A percentile compares a stretch with the other conserved stretches of the same genome.
These are phyloP conservation scores for Sinosuthora webbiana DNA, from an alignment of 2,113 vertebrate species.

Conservation along the genomic window DNA sequence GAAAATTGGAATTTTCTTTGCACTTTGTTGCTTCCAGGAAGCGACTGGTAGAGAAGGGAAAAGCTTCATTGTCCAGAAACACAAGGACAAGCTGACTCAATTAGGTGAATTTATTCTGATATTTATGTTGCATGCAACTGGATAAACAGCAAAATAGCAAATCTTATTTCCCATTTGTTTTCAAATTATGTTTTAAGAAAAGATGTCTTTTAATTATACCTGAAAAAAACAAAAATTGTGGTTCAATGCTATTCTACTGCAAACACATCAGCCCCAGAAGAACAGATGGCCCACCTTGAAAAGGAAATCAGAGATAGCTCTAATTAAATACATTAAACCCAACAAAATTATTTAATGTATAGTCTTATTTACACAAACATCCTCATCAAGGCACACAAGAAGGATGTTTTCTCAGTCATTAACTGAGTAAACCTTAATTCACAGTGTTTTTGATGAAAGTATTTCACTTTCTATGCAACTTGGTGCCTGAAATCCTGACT, in stretches of 20 bases:
- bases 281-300: not conserved
- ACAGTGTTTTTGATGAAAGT: not conserved
- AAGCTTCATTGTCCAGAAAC: not conserved
- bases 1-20: not conserved
- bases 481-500: conserved; percentile 79
- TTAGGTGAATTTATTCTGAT: not conserved
- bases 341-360: not conserved
- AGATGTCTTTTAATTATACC: not conserved
- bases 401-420: not conserved
- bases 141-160: not conserved
- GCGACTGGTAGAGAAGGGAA: not conserved
- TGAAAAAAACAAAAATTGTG: not conserved
- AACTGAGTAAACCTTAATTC: not conserved
- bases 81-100: not conserved
- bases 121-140: not conserved
- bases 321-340: not conserved
- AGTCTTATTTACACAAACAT: not conserved
- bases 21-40: not conserved
- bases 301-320: not conserved
- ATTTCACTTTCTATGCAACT: conserved; percentile 56
- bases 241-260: not conserved
- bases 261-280: not conserved
- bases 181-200: not conserved
- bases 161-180: not conserved
- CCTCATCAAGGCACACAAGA: not conserved